phyloP scores from a whole-genome alignment of 1,140 invertebrate genomes.

The Babylonia areolata region DNA sequence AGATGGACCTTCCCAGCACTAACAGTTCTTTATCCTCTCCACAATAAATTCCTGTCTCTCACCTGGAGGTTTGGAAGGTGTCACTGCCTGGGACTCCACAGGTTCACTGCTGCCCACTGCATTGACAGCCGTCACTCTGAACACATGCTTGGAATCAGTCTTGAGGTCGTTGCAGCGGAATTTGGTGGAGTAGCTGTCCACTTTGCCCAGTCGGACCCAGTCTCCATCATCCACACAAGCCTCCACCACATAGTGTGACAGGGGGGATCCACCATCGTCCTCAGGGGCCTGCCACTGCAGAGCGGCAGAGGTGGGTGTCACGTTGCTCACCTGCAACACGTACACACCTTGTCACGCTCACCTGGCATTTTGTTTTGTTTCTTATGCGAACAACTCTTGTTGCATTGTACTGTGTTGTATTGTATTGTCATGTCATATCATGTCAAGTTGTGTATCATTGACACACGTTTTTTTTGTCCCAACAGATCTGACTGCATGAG shows the following conservation, averaged over 20 bases:
- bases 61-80: constrained; percentile 85
- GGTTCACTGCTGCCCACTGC: constrained; percentile 91
- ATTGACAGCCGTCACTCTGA: constrained; percentile 90
- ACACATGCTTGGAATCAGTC: constrained; percentile 79
- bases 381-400: no score
- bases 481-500: no score
- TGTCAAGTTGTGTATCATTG: no score
- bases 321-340: constrained; percentile 46
- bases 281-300: constrained; percentile 97
- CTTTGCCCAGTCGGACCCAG: constrained; percentile 91
- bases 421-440: no score
- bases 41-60: constrained; percentile 75
- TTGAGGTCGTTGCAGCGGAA: constrained; percentile 81
- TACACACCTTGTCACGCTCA: no score
- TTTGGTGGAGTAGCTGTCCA: constrained; percentile 56
- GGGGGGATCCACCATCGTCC: constrained; percentile 96
- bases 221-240: constrained; percentile 82
- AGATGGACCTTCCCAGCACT: background rate
- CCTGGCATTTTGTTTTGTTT: no score
- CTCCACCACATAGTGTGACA: constrained; percentile 95
- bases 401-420: no score
- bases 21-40: background rate
- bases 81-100: constrained; percentile 90
- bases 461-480: no score
- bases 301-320: constrained; percentile 83